Evolutionary conservation across 2,797 vertebrate genomes (phyloP), one percentile per base, ranked within the genome.

Genomic region (Gadopsis bispinosus): DNA sequence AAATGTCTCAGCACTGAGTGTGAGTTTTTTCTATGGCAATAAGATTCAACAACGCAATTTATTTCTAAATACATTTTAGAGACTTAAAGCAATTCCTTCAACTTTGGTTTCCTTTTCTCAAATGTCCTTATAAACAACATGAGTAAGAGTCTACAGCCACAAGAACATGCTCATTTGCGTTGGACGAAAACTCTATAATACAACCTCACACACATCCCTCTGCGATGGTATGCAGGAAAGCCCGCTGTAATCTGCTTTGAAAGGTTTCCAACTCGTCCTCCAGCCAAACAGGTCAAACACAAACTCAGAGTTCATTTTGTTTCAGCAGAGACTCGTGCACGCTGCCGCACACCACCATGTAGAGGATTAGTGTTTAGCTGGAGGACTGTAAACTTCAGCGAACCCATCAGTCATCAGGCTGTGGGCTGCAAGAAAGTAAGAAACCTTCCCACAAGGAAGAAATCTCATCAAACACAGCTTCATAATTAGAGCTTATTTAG

Each of bases 191-290:
- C 19, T 14, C 26, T 33, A 9, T 14, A 26, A 43, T 26, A 58
- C 29, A 63, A 45, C 43, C 29, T 22, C 59, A 56, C 59, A 48
- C 54, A 47, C 61, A 58, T 4, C 3, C 4, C 12, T 65, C 54
- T 37, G 37, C 63, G 47, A 54, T n/a, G 61, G 55, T 16, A 64
- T 7, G 16, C 60, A 53, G 66, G 19, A 75, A 64, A 82, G 43
- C 63, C 29, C 29, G 35, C 35, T 69, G 51, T 77, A 77, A 77
- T 81, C 74, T 73, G 63, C 69, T 73, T 68, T 77, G 56, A 77
- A 67, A 62, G 33, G 56, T 61, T 58, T 76, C 58, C 63, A 62
- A 56, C 35, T 69, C 16, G 59, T 74, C 59, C 67, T 74, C 33
- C n/a, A 11, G 58, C 63, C 50, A 55, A 61, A 71, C 47, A 11